Base-by-base conservation (phyloP, 2,888 invertebrate genomes). In the Brachynemurus nebulosus region DNA sequence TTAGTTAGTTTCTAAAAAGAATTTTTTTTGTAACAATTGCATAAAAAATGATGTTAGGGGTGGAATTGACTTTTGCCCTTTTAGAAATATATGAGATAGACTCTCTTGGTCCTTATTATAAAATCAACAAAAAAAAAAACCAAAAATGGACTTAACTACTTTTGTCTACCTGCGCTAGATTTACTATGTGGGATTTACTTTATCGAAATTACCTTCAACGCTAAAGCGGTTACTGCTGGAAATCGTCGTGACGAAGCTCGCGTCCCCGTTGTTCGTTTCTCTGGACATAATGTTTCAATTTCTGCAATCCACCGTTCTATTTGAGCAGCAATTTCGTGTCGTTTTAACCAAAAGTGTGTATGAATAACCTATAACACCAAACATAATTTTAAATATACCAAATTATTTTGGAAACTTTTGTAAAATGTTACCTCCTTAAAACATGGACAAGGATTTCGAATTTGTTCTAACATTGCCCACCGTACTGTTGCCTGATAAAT, bases 391-490 rank as follows among this genome's bases (percentile, higher is more conserved):
- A n/a, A n/a, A n/a, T n/a, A n/a, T n/a, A n/a, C n/a, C n/a, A n/a
- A n/a, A n/a, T n/a, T n/a, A n/a, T n/a, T n/a, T n/a, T n/a, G n/a
- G n/a, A n/a, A n/a, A n/a, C n/a, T n/a, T n/a, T n/a, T n/a, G n/a
- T n/a, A n/a, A 36, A 35, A 14, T 50, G 58, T 58, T 59, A 85
- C 86, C 69, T 91, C 86, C 65, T 83, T 85, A 64, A 95, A 93
- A 67, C 91, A 91, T 33, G 86, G 81, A 60, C 86, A 86, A 4
- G 93, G 90, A 66, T 85, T 85, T 47, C 83, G 69, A 52, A 95
- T 77, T 63, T 91, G 91, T 66, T 95, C 92, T 50, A 95, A 71
- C 90, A 95, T 93, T 51, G 90, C 93, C 93, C 92, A 95, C 60
- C 89, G 81, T 50, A 89, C 90, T 52, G 89, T 90, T 8, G 92